Evolutionary conservation across 2,888 invertebrate species (phyloP), one percentile per base, ranked within the genome.

Genomic region (Dasypogon diadema): DNA sequence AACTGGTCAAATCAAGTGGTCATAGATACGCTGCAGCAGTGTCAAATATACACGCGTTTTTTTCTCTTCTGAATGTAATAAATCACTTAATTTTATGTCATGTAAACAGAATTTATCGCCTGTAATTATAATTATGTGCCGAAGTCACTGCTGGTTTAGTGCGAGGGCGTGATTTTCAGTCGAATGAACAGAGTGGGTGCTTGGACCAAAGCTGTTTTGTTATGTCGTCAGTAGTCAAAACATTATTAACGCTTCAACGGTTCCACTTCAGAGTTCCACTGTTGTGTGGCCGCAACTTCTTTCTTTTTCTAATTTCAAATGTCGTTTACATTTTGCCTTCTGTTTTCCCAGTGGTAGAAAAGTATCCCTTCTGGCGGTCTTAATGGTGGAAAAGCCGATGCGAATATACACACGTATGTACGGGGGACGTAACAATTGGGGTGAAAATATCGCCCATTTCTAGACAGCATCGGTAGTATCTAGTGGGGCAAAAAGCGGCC

Each of bases 21-120:
- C 46, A 37, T 18, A 60, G 34, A 21, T 60, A 37, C 21, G 34
- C 58, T 21, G 24, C 24, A 24, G 14, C 24, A 70, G 70, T 34
- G 54, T 30, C 60, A 54, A 30, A 70, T 54, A 54, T 54, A 54
- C 54, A 54, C 54, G 54, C 51, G 18, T 48, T 42, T 14, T 18
- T 74, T n/a, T n/a, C n/a, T n/a, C n/a, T n/a, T 74, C 42, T 74
- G 26, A 74, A 48, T 63, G 63, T 63, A 48, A 74, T 74, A 74
- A 74, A 74, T 74, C 74, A 74, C 37, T 60, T 63, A 60, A 51
- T 63, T 74, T 74, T 74, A 74, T 74, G 60, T 51, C 74, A 51
- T 74, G 74, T 74, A 74, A 74, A 63, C 30, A 51, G 51, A 51
- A 74, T 74, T 74, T 74, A 74, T 51, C 60, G 51, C 21, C 74